A percentile compares a stretch with the other conserved stretches of the same genome.
phyloP scores from a whole-genome alignment of 2,113 vertebrate species.

The cattle (Bos taurus) region DNA sequence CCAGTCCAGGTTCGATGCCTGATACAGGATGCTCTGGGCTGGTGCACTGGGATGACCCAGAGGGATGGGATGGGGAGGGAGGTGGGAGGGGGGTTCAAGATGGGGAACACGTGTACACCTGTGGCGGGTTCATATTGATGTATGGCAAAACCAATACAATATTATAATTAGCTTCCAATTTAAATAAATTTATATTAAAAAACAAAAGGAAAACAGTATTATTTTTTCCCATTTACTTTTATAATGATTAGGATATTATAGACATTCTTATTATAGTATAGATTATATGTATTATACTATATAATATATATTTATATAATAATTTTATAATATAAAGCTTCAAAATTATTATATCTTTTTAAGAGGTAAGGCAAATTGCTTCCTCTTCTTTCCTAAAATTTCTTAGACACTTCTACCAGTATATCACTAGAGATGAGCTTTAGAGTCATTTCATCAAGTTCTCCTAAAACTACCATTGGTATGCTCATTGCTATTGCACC shows the following conservation, averaged over 20 bases:
- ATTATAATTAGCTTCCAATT: too few relatives aligned
- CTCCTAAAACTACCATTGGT: not conserved
- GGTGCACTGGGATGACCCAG: too few relatives aligned
- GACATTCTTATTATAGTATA: not conserved
- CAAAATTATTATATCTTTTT: not conserved
- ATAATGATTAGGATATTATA: slow-evolving; percentile 1
- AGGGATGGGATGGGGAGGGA: too few relatives aligned
- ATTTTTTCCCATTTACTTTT: slow-evolving; percentile 8
- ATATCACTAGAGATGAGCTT: not conserved
- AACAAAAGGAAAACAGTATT: not conserved
- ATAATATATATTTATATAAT: not conserved
- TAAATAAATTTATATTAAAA: too few relatives aligned
- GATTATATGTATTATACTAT: not conserved
- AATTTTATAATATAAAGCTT: not conserved
- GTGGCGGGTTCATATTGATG: too few relatives aligned
- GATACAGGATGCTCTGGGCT: too few relatives aligned
- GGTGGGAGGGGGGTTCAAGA: too few relatives aligned
- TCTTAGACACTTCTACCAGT: not conserved
- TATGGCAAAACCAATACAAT: too few relatives aligned
- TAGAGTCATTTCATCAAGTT: not conserved
- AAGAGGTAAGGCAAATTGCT: not conserved
- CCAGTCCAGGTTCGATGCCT: too few relatives aligned
- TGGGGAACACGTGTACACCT: too few relatives aligned
- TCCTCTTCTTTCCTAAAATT: slow-evolving; percentile 18
- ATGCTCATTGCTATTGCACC: not conserved